Percentiles rank a stretch among this genome's conserved stretches.
Conservation (phyloP, 2,797 vertebrate genomes). For the Scolopax bukidnonensis region DNA sequence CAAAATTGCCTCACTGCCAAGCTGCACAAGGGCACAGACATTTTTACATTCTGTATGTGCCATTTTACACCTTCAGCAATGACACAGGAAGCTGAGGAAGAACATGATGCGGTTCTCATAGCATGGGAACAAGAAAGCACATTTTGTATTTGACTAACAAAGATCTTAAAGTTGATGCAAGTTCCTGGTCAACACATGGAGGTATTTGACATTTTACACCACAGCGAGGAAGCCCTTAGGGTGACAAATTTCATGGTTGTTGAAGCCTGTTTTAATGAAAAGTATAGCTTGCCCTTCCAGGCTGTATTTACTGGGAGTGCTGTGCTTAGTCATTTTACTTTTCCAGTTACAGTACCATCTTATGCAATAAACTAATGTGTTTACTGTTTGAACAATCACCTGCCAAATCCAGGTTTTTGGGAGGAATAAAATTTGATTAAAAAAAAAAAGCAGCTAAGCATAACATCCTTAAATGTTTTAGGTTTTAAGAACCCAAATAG, state of each 20-base stretch:
- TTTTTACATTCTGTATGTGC: neutral
- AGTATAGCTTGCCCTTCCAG: neutral
- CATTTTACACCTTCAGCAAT: neutral
- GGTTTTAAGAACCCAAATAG: neutral
- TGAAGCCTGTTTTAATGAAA: slow-evolving; percentile 19
- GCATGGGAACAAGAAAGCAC: neutral
- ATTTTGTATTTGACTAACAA: neutral
- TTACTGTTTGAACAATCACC: slow-evolving; percentile 18
- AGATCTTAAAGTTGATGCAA: neutral
- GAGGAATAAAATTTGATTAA: slow-evolving; percentile 25
- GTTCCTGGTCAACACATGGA: neutral
- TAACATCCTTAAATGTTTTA: neutral
- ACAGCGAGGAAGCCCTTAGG: neutral
- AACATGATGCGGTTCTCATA: neutral
- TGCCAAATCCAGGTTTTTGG: slow-evolving; percentile 27
- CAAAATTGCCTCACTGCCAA: neutral
- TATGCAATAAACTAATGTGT: slow-evolving; percentile 9
- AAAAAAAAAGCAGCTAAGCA: neutral
- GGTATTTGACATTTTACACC: neutral
- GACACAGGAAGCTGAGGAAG: neutral
- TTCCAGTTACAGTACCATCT: slow-evolving; percentile 21
- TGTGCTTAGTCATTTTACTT: slow-evolving; percentile 50
- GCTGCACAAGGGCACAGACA: neutral
- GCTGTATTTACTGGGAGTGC: neutral
- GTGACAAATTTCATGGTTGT: neutral